Percentiles rank a stretch among this genome's conserved stretches.
phyloP scores from a whole-genome alignment of 2,888 invertebrate species.

The Tachina fera region DNA sequence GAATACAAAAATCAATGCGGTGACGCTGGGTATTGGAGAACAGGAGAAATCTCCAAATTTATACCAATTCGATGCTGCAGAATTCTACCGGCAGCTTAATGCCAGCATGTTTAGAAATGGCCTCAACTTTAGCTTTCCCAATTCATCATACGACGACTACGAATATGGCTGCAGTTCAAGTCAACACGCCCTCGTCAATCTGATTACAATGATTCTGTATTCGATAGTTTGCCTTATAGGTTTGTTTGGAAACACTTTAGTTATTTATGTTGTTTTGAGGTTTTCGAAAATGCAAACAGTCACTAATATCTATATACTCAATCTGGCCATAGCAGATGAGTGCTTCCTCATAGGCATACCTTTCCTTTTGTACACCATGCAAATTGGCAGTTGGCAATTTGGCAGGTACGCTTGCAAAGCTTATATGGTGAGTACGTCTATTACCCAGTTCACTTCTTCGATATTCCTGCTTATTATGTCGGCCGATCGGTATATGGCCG shows the following conservation, averaged over 20 bases:
- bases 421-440: constrained; percentile 95
- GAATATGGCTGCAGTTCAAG: constrained; percentile 83
- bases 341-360: constrained; percentile 96
- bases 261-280: constrained; percentile 94
- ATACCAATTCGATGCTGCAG: constrained; percentile 71
- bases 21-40: constrained; percentile 45
- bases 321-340: constrained; percentile 95
- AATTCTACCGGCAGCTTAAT: constrained; percentile 74
- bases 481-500: constrained; percentile 95
- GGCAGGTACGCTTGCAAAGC: constrained; percentile 94
- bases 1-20: constrained; percentile 24
- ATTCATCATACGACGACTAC: constrained; percentile 62
- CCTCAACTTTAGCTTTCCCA: constrained; percentile 69
- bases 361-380: constrained; percentile 92
- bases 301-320: constrained; percentile 97
- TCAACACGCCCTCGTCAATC: constrained; percentile 84
- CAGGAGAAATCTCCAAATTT: constrained; percentile 64
- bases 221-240: constrained; percentile 93
- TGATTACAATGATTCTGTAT: constrained; percentile 89
- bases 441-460: constrained; percentile 96
- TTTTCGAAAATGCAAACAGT: constrained; percentile 98
- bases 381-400: constrained; percentile 91
- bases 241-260: constrained; percentile 93
- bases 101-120: constrained; percentile 63
- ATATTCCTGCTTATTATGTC: constrained; percentile 96